These are phyloP conservation scores for Aphaenogaster rudis DNA, from an alignment of 1,140 invertebrate genomes.

Conservation along the genomic window DNA sequence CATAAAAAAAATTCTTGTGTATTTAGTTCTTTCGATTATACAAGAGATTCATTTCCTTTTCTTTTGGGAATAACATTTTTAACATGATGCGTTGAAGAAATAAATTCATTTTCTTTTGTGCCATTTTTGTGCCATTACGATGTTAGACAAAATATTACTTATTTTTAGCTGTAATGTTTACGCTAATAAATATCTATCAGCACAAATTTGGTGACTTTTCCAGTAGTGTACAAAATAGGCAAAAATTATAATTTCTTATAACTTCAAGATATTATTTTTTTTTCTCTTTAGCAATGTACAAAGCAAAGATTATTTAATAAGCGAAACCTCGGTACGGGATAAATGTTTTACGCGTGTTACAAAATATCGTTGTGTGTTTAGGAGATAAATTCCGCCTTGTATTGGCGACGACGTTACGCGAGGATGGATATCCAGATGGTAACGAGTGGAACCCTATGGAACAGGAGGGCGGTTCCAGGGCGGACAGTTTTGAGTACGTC, in stretches of 20 bases:
- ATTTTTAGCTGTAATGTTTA: background rate
- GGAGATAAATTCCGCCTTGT: conserved; percentile 98
- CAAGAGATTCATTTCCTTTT: background rate
- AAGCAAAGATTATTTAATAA: background rate
- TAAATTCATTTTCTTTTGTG: background rate
- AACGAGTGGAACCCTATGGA: conserved; percentile 97
- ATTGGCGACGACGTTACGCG: conserved; percentile 96
- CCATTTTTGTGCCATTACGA: background rate
- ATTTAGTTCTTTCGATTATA: background rate
- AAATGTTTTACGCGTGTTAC: background rate
- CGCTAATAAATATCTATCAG: background rate
- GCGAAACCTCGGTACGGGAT: background rate
- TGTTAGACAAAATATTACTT: background rate
- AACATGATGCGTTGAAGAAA: background rate
- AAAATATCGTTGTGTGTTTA: conserved; percentile 73
- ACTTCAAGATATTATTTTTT: background rate
- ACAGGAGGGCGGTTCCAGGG: conserved; percentile 93
- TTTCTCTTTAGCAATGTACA: background rate
- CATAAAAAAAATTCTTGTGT: background rate
- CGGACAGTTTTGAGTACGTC: conserved; percentile 99
- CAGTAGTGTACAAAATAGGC: background rate
- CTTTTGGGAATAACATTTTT: background rate
- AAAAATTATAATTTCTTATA: too few relatives aligned
- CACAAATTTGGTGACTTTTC: background rate
- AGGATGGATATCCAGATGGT: conserved; percentile 98